A percentile compares a stretch with the other conserved stretches of the same genome.
phyloP scores from a whole-genome alignment of 2,113 vertebrate genomes.

The Vireo altiloquus region DNA sequence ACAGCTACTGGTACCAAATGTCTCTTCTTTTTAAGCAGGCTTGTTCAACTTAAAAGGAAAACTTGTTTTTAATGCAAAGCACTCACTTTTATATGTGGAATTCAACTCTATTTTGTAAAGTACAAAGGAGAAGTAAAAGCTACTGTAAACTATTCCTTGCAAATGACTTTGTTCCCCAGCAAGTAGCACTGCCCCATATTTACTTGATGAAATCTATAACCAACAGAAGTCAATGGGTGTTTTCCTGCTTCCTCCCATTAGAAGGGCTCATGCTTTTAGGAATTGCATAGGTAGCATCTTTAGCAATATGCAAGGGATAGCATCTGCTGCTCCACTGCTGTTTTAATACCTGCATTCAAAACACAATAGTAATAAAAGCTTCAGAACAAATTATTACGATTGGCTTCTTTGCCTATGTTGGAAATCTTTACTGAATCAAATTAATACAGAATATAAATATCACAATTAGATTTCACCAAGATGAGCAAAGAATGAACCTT shows the following conservation, averaged over 20 bases:
- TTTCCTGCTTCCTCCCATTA: constrained; percentile 48
- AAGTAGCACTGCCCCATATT: background rate
- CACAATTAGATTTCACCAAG: constrained; percentile 61
- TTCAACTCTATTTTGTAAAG: background rate
- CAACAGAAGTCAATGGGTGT: constrained; percentile 10
- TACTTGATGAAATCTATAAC: background rate
- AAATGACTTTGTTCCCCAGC: background rate
- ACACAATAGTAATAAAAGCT: constrained; percentile 64
- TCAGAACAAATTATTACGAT: constrained; percentile 63
- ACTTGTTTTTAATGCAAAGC: constrained; percentile 7
- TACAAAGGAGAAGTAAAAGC: constrained; percentile 1
- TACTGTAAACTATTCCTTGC: background rate
- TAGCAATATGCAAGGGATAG: constrained; percentile 30
- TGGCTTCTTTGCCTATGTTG: constrained; percentile 54
- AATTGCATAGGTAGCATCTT: constrained; percentile 56
- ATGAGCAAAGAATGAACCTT: constrained; percentile 32
- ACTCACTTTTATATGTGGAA: background rate
- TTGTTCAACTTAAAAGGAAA: constrained; percentile 19
- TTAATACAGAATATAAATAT: constrained; percentile 60
- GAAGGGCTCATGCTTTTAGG: constrained; percentile 6
- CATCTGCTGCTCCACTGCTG: constrained; percentile 34
- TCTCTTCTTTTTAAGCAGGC: constrained; percentile 22
- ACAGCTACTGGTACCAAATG: background rate
- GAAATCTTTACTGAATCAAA: constrained; percentile 57
- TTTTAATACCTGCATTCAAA: constrained; percentile 56